phyloP scores from a whole-genome alignment of 2,113 vertebrate species.

The Epinephelus fuscoguttatus region DNA sequence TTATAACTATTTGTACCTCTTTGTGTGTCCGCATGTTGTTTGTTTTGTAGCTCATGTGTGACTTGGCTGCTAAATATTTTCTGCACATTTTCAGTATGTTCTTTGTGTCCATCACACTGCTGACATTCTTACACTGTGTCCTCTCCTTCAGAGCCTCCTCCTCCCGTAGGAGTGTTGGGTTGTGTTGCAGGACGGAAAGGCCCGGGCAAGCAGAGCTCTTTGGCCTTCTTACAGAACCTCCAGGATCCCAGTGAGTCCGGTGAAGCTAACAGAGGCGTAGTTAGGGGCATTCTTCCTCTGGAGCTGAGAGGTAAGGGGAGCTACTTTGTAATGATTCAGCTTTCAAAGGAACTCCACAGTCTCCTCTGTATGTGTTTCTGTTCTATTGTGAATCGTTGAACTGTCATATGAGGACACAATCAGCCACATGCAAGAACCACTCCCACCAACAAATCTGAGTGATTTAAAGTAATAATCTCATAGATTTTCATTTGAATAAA shows the following conservation, averaged over 20 bases:
- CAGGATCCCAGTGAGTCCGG: slow-evolving; percentile 30
- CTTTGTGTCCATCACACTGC: not conserved
- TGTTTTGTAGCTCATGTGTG: too few species aligned
- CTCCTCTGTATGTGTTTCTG: not conserved
- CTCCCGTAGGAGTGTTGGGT: slow-evolving; percentile 53
- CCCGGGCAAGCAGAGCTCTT: slow-evolving; percentile 67
- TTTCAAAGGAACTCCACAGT: not conserved
- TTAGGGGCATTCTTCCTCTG: slow-evolving; percentile 62
- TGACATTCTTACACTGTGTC: not conserved
- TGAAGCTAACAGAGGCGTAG: slow-evolving; percentile 4
- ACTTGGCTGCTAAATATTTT: not conserved
- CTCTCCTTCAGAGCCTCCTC: slow-evolving; percentile 26
- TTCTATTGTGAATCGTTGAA: too few species aligned
- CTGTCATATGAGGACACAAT: too few species aligned
- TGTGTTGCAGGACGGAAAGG: slow-evolving; percentile 62
- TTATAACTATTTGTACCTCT: too few species aligned
- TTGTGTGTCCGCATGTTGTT: too few species aligned
- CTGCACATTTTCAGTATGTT: not conserved
- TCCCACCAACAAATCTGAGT: not conserved
- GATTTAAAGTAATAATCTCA: not conserved
- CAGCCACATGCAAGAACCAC: too few species aligned
- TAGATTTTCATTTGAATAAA: too few species aligned
- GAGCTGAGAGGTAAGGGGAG: slow-evolving; percentile 77
- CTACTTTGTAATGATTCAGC: not conserved
- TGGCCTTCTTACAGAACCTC: slow-evolving; percentile 55